Evolutionary conservation across 2,797 vertebrate genomes (phyloP), one percentile per base, ranked within the genome.

Genomic region (Periparus ater): DNA sequence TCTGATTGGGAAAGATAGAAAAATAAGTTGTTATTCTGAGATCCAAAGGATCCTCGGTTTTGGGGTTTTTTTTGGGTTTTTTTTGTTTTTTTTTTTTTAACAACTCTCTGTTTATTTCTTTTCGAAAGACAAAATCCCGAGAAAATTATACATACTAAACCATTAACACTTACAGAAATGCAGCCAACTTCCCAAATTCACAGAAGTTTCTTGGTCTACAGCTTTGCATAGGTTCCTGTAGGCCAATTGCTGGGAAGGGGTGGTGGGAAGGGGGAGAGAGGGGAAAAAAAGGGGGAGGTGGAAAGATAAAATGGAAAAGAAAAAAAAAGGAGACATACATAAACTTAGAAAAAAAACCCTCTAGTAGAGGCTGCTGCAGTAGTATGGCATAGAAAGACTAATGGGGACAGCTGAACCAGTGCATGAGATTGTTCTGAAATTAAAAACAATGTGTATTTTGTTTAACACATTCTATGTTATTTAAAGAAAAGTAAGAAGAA

Each of bases 181-280:
- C 48, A 60, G 48, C 53, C 40, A 80, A 13, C 34, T 94, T 91
- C 86, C 45, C 44, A 93, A 96, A 89, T 84, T 78, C 82, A 88
- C 27, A 50, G 13, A 62, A 57, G 36, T 89, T 96, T 79, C 62
- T 60, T 73, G 42, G 38, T 70, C 55, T 91, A 89, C 30, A 40
- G 26, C 11, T 91, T 54, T 57, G 29, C 61, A 36, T 51, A 29
- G 6, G 42, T 79, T 89, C 13, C 30, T 63, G 26, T 71, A 77
- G 61, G 48, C 42, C 54, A 60, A 0, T 68, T 81, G 55, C 53
- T 72, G 63, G 53, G 27, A 3, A 0, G 20, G 4, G 4, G 3
- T 30, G 7, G 10, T 40, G 16, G 3, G 11, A 26, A 66, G 4
- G 17, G 11, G 23, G 13, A 38, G n/a, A 15, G 10, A 25, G 13